Conservation (phyloP, 2,113 vertebrate species). For the Cygnus atratus region DNA sequence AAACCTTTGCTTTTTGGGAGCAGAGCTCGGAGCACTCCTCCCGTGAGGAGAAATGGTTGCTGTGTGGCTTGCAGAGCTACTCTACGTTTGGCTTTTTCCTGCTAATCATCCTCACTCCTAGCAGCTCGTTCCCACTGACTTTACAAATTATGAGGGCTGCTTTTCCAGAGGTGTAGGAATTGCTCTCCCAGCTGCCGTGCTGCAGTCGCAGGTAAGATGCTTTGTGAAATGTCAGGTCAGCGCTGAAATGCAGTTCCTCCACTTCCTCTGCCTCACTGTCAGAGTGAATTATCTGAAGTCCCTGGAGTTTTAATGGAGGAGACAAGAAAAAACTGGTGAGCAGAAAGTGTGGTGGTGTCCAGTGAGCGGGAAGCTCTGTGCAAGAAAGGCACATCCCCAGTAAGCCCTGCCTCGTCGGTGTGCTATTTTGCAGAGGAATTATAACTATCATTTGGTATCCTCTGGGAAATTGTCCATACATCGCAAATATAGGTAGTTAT, state of each 20-base stretch:
- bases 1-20: neutral
- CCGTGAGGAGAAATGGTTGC: neutral
- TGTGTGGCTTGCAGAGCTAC: neutral
- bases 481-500: neutral
- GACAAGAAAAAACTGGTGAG: neutral
- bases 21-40: neutral
- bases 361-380: neutral
- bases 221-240: neutral
- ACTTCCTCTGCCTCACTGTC: rapidly evolving
- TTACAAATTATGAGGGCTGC: neutral
- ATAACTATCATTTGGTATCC: neutral
- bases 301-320: neutral
- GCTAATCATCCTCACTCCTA: neutral
- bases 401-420: neutral
- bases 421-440: neutral
- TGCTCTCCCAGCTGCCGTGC: neutral
- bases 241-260: neutral
- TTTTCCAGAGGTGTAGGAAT: neutral
- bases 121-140: neutral
- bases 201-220: neutral
- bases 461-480: neutral
- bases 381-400: neutral
- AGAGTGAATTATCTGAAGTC: neutral
- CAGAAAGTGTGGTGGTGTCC: neutral
- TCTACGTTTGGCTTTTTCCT: neutral